Conservation (phyloP, 2,888 invertebrate genomes). For the Diachrysia chrysitis region DNA sequence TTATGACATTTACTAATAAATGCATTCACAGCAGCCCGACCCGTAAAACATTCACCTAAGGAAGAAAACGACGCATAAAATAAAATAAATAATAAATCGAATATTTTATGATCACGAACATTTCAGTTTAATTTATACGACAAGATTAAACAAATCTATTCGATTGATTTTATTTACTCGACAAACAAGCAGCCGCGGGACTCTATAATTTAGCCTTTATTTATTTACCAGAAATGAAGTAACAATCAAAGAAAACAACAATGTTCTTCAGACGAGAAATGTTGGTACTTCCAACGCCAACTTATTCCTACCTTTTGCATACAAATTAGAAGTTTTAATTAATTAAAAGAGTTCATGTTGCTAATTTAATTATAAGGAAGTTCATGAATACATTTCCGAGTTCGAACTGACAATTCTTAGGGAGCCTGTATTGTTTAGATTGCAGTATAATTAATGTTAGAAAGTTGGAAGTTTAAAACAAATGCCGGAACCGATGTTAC, state of each 20-base stretch:
- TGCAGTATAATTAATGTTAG: conserved; percentile 34
- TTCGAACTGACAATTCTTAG: conserved; percentile 54
- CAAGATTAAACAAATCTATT: conserved; percentile 75
- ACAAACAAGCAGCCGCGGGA: conserved; percentile 69
- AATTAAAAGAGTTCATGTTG: conserved; percentile 62
- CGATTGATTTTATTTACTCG: conserved; percentile 75
- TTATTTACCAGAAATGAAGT: conserved; percentile 57
- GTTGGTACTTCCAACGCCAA: conserved; percentile 35
- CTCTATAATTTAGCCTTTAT: conserved; percentile 69
- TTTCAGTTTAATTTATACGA: conserved; percentile 65
- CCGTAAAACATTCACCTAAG: background rate
- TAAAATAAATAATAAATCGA: conserved; percentile 9
- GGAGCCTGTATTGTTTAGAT: conserved; percentile 28
- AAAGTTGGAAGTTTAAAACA: conserved; percentile 19
- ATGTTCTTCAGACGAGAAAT: conserved; percentile 27
- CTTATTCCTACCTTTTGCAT: conserved; percentile 58
- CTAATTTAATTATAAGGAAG: conserved; percentile 62
- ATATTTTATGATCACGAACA: conserved; percentile 21
- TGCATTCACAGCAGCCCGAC: no score
- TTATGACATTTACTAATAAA: no score
- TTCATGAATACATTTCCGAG: conserved; percentile 57
- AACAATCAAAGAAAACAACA: conserved; percentile 48
- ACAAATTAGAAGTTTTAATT: conserved; percentile 66
- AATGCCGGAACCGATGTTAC: conserved; percentile 10
- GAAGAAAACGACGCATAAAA: background rate